Base-by-base conservation (phyloP, 2,113 vertebrate species). In the Mormyrus lacerda region DNA sequence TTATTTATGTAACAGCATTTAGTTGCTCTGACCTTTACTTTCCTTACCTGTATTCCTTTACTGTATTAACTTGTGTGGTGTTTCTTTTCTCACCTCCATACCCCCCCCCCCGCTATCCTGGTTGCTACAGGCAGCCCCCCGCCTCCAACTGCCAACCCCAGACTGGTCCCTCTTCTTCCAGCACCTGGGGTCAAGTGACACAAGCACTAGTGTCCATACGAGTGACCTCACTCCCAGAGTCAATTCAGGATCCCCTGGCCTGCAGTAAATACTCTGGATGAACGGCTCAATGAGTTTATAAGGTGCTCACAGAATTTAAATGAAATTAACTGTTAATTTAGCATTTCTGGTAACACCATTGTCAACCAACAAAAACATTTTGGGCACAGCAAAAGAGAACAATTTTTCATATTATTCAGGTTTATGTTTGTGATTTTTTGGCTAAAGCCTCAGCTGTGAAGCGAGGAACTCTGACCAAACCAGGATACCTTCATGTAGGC, bases 31-130 rank as follows among this genome's bases (percentile, higher is more conserved):
- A 85, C 48, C 13, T 31, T 47, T 51, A 50, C 10, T n/a, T 51
- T 85, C 24, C 27, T 50, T 17, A 44, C 15, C 79, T 83, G 27
- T 83, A 31, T 69, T 69, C 11, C 8, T 69, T 31, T 69, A 31
- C 61, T 31, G n/a, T 69, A 31, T 55, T 89, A 84, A 47, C 42
- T 24, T 90, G 6, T 90, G 91, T 21, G 91, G 88, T 93, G 50
- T 91, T 58, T 88, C 51, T 90, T 92, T 55, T 85, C 89, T 85
- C 89, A 92, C 92, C 91, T 88, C 85, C 21, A 89, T 83, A 89
- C 44, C 82, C 45, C 76, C 82, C 45, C 76, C 35, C 82, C 13
- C 6, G 17, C 82, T 82, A 15, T 24, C 35, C 17, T 53, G 17
- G 21, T 47, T 73, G 19, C 39, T 84, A 24, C 8, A 24, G 44